Percentiles rank a stretch among this genome's conserved stretches.
Evolutionary conservation across 2,113 vertebrate species (phyloP).

Genomic region (Rhabdomys dilectus): DNA sequence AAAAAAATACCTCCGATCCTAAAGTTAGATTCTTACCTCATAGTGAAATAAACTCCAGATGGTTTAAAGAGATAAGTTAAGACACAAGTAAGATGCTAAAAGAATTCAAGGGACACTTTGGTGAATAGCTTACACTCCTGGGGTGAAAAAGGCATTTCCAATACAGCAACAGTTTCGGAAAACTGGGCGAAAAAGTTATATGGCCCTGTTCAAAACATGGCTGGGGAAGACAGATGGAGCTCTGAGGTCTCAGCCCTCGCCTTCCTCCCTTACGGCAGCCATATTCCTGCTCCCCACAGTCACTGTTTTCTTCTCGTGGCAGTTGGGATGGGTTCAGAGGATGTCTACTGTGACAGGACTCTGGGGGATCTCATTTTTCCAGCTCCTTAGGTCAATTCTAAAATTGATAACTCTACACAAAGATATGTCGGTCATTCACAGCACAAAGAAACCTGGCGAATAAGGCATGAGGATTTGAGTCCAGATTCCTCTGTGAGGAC

Average conservation of each 20-base stretch:
- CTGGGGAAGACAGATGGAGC: background rate
- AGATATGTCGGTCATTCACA: background rate
- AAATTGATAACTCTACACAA: fast-evolving
- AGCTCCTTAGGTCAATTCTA: fast-evolving
- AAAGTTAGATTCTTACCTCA: constrained; percentile 32
- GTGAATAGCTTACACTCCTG: background rate
- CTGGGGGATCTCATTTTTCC: background rate
- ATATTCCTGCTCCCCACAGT: fast-evolving
- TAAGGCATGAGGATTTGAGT: background rate
- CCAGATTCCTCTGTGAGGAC: background rate
- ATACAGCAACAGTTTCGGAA: background rate
- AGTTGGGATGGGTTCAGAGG: background rate
- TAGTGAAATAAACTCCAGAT: constrained; percentile 54
- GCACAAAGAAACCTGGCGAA: background rate
- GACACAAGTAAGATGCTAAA: background rate
- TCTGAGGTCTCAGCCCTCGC: fast-evolving
- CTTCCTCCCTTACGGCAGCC: too few species aligned
- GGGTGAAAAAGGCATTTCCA: background rate
- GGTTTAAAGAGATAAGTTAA: background rate
- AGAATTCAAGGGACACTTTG: background rate
- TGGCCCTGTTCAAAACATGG: background rate
- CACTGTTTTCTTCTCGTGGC: fast-evolving
- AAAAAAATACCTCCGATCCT: background rate
- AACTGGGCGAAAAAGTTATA: background rate
- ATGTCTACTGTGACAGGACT: fast-evolving